phyloP scores from a whole-genome alignment of 2,113 vertebrate species.

The Hydrochoerus hydrochaeris region DNA sequence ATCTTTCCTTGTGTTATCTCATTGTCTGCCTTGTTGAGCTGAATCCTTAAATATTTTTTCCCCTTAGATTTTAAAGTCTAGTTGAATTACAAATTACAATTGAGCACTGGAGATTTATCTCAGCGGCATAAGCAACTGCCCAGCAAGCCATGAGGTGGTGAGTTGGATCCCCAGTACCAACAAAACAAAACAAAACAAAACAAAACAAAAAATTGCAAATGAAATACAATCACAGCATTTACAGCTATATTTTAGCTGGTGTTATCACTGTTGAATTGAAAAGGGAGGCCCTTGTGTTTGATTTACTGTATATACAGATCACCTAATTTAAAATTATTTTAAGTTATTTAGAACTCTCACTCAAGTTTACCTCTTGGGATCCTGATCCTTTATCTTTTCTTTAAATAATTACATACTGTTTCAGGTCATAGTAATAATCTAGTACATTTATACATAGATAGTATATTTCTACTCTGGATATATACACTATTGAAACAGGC shows the following conservation, averaged over 20 bases:
- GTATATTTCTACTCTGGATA: background rate
- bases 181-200: no score
- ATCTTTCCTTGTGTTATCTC: background rate
- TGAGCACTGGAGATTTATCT: no score
- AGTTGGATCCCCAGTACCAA: no score
- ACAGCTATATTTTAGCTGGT: background rate
- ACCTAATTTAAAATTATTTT: background rate
- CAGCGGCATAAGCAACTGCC: no score
- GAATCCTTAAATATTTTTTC: background rate
- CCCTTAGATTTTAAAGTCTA: background rate
- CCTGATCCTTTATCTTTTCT: background rate
- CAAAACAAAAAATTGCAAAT: background rate
- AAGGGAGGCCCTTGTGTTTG: background rate
- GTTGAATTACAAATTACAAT: background rate
- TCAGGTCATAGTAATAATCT: background rate
- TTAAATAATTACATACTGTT: background rate
- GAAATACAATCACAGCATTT: background rate
- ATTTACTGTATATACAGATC: background rate
- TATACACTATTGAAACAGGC: background rate
- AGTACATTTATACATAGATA: background rate
- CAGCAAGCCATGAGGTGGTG: no score
- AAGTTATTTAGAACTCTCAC: background rate
- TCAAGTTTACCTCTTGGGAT: background rate
- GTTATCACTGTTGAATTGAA: background rate
- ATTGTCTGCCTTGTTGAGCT: background rate